Percentiles rank a stretch among this genome's conserved stretches.
Evolutionary conservation across 2,113 vertebrate genomes (phyloP).

Genomic region (Etia nguti): DNA sequence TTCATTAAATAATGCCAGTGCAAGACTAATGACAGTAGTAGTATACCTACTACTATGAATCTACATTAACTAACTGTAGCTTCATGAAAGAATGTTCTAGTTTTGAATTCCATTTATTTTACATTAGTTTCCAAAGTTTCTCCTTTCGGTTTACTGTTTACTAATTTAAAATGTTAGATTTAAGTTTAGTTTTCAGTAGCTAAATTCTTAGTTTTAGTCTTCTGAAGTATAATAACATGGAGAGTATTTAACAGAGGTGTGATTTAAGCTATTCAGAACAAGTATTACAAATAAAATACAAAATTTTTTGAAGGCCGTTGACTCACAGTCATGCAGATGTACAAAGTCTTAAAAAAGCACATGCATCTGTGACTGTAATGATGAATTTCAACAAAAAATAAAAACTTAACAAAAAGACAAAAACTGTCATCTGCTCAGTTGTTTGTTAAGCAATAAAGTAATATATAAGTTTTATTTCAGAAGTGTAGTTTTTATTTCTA

Average conservation of each 20-base stretch:
- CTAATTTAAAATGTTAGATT: background rate
- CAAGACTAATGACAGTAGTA: background rate
- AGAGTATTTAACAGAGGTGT: background rate
- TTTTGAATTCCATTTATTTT: background rate
- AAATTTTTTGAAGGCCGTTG: background rate
- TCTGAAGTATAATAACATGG: background rate
- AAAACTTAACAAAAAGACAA: background rate
- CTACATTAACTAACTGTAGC: background rate
- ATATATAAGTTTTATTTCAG: background rate
- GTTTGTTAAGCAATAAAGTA: background rate
- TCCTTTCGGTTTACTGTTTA: background rate
- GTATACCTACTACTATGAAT: background rate
- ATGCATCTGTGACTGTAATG: background rate
- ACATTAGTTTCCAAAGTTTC: background rate
- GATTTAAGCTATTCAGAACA: background rate
- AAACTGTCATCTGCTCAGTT: background rate
- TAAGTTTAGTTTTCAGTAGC: background rate
- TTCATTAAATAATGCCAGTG: accelerated
- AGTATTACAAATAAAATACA: background rate
- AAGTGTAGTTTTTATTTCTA: background rate
- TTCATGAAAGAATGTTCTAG: background rate
- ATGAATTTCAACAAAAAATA: background rate
- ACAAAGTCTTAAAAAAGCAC: background rate
- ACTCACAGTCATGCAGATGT: background rate
- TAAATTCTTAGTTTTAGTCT: background rate